Base-by-base conservation (phyloP, 2,113 vertebrate species). In the Redunca redunca region DNA sequence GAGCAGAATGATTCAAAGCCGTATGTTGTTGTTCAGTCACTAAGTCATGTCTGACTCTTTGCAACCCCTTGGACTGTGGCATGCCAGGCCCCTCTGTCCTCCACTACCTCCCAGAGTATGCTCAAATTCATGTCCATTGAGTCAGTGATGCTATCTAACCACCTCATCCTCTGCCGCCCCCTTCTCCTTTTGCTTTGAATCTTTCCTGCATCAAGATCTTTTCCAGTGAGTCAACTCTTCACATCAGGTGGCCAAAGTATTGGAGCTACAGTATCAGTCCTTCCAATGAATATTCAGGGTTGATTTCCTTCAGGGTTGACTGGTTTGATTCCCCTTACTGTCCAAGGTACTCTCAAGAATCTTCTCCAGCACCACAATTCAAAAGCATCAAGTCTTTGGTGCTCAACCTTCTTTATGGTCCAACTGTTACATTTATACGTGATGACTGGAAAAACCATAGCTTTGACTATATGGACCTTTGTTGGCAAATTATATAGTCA, bases 251-350 rank as follows among this genome's bases (percentile, higher is more conserved):
- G 21, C 71, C 40, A 43, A 43, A 77, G 3, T 40, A 43, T 43
- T 77, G 36, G 71, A 26, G 23, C 1, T 43, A 43, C 6, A 77
- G 21, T 14, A 43, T 77, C 3, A 26, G 40, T 77, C 71, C 23
- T 77, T 77, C 36, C 40, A 43, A 43, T 0, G 0, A 14, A 7
- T 77, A 14, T 14, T 43, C 71, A 40, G 36, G 36, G n/a, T 74
- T 74, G n/a, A 43, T 43, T 25, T 43, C 23, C 36, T 43, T 43
- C 40, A 77, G 71, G 71, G 40, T 43, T 43, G 21, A 14, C 36
- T 26, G 71, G 6, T 74, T 74, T 74, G 40, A 77, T 43, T 43
- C 23, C 13, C 71, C 71, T 77, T 43, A 11, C 23, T 7, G 5
- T 43, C 40, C 71, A 77, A 77, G 71, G 71, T 6, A 43, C 71